Percentiles rank a stretch among this genome's conserved stretches.
phyloP scores from a whole-genome alignment of 2,888 invertebrate genomes.

The Drosophila phalerata region DNA sequence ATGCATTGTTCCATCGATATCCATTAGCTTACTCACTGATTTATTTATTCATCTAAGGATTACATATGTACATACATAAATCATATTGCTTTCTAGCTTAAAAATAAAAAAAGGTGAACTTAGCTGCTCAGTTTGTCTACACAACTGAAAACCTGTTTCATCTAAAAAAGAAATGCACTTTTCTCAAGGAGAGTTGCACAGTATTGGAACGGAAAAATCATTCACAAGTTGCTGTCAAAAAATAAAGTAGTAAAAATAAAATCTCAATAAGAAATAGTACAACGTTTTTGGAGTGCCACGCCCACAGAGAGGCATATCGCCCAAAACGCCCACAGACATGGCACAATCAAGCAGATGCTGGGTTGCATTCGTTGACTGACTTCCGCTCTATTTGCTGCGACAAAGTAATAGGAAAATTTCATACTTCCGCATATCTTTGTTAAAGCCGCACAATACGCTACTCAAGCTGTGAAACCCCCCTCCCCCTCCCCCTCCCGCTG shows the following conservation, averaged over 20 bases:
- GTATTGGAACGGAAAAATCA: not conserved
- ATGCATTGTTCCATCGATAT: not conserved
- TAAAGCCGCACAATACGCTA: slow-evolving; percentile 51
- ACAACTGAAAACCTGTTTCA: slow-evolving; percentile 11
- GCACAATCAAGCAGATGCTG: slow-evolving; percentile 65
- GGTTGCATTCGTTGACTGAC: slow-evolving; percentile 72
- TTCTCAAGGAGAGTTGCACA: slow-evolving; percentile 12
- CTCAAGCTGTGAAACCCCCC: slow-evolving; percentile 31
- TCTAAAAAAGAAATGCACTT: not conserved
- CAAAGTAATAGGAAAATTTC: slow-evolving; percentile 79
- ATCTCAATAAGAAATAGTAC: slow-evolving; percentile 20
- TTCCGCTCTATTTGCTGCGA: slow-evolving; percentile 78
- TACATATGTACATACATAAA: not conserved
- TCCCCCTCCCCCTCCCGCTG: not conserved
- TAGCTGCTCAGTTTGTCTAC: slow-evolving; percentile 4
- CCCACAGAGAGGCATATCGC: slow-evolving; percentile 14
- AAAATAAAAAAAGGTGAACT: not conserved
- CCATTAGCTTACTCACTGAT: not conserved
- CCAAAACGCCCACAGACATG: slow-evolving; percentile 39
- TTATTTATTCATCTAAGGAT: not conserved
- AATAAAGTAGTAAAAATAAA: not conserved
- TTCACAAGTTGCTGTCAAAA: slow-evolving; percentile 6
- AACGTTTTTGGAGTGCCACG: slow-evolving; percentile 24
- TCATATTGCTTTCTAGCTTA: not conserved
- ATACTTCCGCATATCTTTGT: slow-evolving; percentile 79